These are phyloP conservation scores for Drosophila meridiana DNA, from an alignment of 2,888 invertebrate species.

Conservation along the genomic window DNA sequence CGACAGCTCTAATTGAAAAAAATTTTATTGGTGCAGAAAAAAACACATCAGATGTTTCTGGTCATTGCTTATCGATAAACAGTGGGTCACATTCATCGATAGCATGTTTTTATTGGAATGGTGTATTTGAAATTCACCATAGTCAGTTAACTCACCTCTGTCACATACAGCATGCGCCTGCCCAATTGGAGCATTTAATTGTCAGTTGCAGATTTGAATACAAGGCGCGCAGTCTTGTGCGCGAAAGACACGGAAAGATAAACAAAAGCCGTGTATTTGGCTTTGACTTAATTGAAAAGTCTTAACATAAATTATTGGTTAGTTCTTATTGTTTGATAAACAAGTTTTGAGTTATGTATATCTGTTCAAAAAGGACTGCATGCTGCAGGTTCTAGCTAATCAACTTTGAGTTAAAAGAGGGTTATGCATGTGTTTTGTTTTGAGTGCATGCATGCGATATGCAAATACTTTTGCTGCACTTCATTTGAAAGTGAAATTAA, in stretches of 20 bases:
- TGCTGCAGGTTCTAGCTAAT: conserved; percentile 29
- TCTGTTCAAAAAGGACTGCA: conserved; percentile 23
- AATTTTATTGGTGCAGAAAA: conserved; percentile 40
- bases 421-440: background rate
- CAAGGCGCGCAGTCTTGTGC: conserved; percentile 52
- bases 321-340: conserved; percentile 59
- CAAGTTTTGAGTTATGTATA: conserved; percentile 53
- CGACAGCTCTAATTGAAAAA: conserved; percentile 46
- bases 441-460: conserved; percentile 36
- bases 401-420: conserved; percentile 9
- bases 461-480: conserved; percentile 41
- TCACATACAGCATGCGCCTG: conserved; percentile 35
- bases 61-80: conserved; percentile 45
- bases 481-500: conserved; percentile 62
- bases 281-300: conserved; percentile 38
- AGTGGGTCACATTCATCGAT: conserved; percentile 12
- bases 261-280: conserved; percentile 12
- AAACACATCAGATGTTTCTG: conserved; percentile 55
- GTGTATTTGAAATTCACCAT: conserved; percentile 29
- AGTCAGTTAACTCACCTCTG: conserved; percentile 16
- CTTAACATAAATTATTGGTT: conserved; percentile 62
- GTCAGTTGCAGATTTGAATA: conserved; percentile 58
- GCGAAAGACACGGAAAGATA: conserved; percentile 30
- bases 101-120: background rate
- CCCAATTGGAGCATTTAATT: conserved; percentile 39